Evolutionary conservation across 2,888 invertebrate species (phyloP), one percentile per base, ranked within the genome.

Genomic region (Parnassius glacialis): DNA sequence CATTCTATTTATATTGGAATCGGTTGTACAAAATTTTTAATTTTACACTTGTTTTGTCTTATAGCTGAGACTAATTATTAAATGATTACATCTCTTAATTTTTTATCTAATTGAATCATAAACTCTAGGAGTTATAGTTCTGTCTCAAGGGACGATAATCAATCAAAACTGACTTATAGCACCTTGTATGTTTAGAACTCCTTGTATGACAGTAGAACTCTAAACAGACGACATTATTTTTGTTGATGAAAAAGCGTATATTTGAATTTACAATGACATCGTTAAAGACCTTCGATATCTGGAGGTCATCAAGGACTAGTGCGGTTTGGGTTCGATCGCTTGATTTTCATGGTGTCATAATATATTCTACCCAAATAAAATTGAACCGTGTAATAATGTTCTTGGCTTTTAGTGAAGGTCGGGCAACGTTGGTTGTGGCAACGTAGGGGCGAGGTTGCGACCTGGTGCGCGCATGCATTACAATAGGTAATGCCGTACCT

Each of bases 401-500:
- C 7, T 45, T 10, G 53, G 48, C 52, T 58, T 64, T 67, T 67
- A 62, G 68, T 59, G 69, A 64, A 74, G 83, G 78, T 76, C 83
- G 72, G 61, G 51, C 63, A 48, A 66, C 56, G 63, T 67, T 81
- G 83, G 87, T 73, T 68, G 73, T 63, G 63, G 16, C 68, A 74
- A 74, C 67, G 74, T 70, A 72, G 71, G 72, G 72, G 66, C 72
- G 81, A 84, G 82, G 83, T 81, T 80, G 73, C 77, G 87, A 87
- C 85, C 84, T 72, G 76, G 62, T 79, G 74, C 79, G 78, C 81
- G 85, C 83, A 87, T 88, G 79, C 77, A 87, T 90, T 89, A 88
- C 83, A 90, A 90, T 90, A 85, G 78, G 78, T 87, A 88, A 90
- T 90, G 83, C 65, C 65, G 75, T 71, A 71, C 70, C 76, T 68